Evolutionary conservation across 2,888 invertebrate species (phyloP).

Genomic region (Nomada hirtipes): DNA sequence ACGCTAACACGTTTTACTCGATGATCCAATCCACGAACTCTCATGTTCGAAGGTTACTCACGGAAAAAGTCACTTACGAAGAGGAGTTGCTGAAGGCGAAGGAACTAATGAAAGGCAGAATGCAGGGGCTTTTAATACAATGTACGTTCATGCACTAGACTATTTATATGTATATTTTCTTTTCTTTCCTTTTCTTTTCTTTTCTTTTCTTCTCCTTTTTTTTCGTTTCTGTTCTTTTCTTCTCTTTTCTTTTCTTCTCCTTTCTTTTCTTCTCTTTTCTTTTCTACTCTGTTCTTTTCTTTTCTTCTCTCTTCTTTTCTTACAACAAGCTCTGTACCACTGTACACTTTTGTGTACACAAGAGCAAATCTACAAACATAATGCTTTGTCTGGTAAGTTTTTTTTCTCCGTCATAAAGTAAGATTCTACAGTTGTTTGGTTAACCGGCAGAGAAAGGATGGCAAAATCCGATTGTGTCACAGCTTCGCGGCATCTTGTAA

Average conservation of each 20-base stretch:
- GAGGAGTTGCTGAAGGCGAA: constrained; percentile 94
- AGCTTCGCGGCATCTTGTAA: constrained; percentile 14
- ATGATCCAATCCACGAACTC: constrained; percentile 98
- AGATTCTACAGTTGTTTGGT: constrained; percentile 40
- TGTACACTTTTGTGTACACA: constrained; percentile 70
- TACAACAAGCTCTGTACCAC: constrained; percentile 66
- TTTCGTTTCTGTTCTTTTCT: too few species aligned
- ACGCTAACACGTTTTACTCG: constrained; percentile 96
- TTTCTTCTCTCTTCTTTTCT: constrained; percentile 30
- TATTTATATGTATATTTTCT: constrained; percentile 4
- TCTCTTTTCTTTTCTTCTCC: too few species aligned
- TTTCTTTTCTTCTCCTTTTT: too few species aligned
- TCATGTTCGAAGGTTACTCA: constrained; percentile 93
- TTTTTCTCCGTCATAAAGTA: constrained; percentile 49
- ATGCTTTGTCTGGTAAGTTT: constrained; percentile 80
- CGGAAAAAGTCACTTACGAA: constrained; percentile 94
- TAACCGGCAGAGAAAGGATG: constrained; percentile 27
- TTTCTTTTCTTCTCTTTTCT: too few species aligned
- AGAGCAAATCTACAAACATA: constrained; percentile 74
- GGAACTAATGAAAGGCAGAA: constrained; percentile 92
- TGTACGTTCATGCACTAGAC: constrained; percentile 89
- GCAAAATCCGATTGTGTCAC: constrained; percentile 23
- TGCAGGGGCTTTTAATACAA: constrained; percentile 94
- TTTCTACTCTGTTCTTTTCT: too few species aligned
- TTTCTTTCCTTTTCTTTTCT: neutral